Base-by-base conservation (phyloP, 2,797 vertebrate genomes). In the Cephalopachus bancanus region DNA sequence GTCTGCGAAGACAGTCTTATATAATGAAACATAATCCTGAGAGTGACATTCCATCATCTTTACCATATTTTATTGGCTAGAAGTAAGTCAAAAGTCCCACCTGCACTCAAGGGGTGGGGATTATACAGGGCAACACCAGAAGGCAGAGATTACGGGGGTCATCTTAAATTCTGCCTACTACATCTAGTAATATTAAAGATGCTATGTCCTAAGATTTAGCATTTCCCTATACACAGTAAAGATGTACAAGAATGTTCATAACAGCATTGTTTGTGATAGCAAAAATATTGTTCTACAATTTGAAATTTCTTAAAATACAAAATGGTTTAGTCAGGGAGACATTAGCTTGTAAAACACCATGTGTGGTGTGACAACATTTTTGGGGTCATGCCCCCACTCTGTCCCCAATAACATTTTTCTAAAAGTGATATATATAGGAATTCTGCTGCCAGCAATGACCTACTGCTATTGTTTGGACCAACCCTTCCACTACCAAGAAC, bases 251-350 rank as follows among this genome's bases (percentile, higher is more conserved):
- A 91, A 78, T 64, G 26, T 74, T 90, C n/a, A 76, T 53, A 89
- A 59, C 7, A 83, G 67, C 37, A 80, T 57, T 72, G 7, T 75
- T 93, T 89, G 11, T 91, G 57, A 84, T 57, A 84, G 64, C 26
- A 96, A 94, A 95, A 83, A 28, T 93, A 91, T 6, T 91, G 3
- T 92, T 83, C 24, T 71, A 65, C 49, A 95, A 67, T 78, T 95
- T 75, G 55, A 37, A 89, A 75, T 83, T 89, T 90, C 62, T 83
- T 44, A 93, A 86, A 94, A 87, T 85, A 91, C 26, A 92, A 79
- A 95, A 67, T 89, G 20, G 85, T 92, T 33, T 22, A 67, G 28
- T 44, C 71, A 93, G 83, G 81, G 30, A 96, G 74, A 69, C 60
- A 79, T 74, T 92, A 95, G 78, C 20, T 74, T 93, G 75, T 72